These are phyloP conservation scores for Argyrosomus japonicus DNA, from an alignment of 2,113 vertebrate species.

Conservation along the genomic window DNA sequence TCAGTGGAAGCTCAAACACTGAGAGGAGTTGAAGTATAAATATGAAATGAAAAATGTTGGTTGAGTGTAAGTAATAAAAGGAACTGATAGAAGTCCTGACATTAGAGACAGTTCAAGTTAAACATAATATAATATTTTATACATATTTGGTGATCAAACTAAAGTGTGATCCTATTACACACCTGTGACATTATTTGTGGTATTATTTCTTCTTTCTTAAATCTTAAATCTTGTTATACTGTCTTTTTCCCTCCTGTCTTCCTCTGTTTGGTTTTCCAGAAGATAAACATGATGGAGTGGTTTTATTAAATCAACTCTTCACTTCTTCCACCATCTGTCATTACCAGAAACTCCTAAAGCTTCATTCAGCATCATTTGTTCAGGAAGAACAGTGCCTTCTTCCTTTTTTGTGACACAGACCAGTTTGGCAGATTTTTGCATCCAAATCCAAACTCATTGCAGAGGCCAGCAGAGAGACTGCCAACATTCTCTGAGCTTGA, in stretches of 20 bases:
- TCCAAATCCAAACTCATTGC: slow-evolving; percentile 22
- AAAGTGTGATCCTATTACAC: neutral
- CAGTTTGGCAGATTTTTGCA: slow-evolving; percentile 23
- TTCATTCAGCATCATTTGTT: slow-evolving; percentile 48
- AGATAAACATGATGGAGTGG: slow-evolving; percentile 40
- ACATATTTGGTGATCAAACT: neutral
- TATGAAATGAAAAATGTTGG: neutral
- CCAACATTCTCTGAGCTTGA: slow-evolving; percentile 24
- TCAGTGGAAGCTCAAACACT: neutral
- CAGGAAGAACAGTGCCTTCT: slow-evolving; percentile 17
- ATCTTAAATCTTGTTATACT: neutral
- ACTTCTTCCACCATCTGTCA: slow-evolving; percentile 45
- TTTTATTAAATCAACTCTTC: slow-evolving; percentile 38
- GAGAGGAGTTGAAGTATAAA: neutral
- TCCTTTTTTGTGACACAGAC: slow-evolving; percentile 37
- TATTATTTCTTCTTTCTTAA: neutral
- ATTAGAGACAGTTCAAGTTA: neutral
- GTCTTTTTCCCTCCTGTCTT: neutral
- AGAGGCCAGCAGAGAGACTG: slow-evolving; percentile 26
- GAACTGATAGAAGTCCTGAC: neutral
- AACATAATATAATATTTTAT: neutral
- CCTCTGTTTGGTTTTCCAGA: neutral
- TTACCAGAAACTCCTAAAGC: slow-evolving; percentile 26
- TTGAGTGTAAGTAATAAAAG: neutral
- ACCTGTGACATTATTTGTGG: neutral